Conservation (phyloP, 2,797 vertebrate genomes). For the Coccyzus lansbergi region DNA sequence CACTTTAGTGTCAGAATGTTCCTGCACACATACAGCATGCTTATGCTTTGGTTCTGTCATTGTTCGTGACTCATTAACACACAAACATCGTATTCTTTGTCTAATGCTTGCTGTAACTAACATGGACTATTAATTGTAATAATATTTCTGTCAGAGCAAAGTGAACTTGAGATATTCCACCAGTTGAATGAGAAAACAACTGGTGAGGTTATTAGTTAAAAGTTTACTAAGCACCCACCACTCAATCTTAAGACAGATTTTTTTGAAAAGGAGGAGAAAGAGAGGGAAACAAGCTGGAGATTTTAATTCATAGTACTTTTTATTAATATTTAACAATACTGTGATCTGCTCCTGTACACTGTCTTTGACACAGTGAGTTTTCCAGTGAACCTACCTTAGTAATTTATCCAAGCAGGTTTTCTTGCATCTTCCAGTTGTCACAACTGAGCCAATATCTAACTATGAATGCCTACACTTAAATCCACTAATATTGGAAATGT, state of each 20-base stretch:
- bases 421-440: not conserved
- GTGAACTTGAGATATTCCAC: constrained; percentile 64
- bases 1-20: constrained; percentile 24
- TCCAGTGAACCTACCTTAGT: not conserved
- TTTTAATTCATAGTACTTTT: not conserved
- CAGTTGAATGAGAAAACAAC: not conserved
- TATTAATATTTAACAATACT: not conserved
- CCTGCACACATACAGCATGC: constrained; percentile 29
- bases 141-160: constrained; percentile 64
- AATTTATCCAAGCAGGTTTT: not conserved
- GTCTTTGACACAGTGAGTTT: not conserved
- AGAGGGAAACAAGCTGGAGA: not conserved
- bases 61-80: constrained; percentile 7
- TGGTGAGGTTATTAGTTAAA: not conserved
- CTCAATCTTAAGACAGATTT: not conserved
- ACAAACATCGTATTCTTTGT: constrained; percentile 15
- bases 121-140: constrained; percentile 27
- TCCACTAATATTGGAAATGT: not conserved
- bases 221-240: not conserved
- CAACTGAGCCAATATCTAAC: not conserved
- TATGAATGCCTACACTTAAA: not conserved
- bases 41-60: constrained; percentile 50
- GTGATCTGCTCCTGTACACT: not conserved
- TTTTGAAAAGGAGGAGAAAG: not conserved
- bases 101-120: constrained; percentile 64